Evolutionary conservation across 2,888 invertebrate species (phyloP), one percentile per base, ranked within the genome.

Genomic region (Nephrotoma guestfalica): DNA sequence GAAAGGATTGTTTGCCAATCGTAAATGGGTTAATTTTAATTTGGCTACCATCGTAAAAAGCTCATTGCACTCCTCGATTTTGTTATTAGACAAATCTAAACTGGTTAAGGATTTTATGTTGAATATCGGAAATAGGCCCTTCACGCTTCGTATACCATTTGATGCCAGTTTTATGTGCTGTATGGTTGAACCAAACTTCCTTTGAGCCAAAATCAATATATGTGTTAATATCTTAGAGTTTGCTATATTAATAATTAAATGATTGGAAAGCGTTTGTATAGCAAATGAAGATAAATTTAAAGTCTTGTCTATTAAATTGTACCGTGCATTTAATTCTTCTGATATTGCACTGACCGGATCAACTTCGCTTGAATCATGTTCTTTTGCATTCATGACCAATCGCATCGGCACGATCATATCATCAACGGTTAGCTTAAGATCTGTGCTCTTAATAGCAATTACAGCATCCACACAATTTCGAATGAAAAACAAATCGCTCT

Each of bases 391-490:
- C 86, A 87, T 86, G 43, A 57, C 71, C 1, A 86, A 71, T 6
- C 86, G 85, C 15, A 86, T 18, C 6, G 43, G 83, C 45, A 87
- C 18, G 9, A n/a, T 18, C 9, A 41, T 15, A 41, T 41, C 42
- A 84, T 84, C 84, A 2, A 84, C 13, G 7, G 6, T 41, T 84
- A 84, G 9, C 5, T 84, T 41, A 41, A 84, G 42, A 2, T 42
- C 41, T 41, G 41, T 84, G 15, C 13, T 41, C 15, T 15, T 15
- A 41, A 84, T 41, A 6, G 41, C 42, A 84, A 41, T 42, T 9
- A 87, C 5, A 43, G 84, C 85, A 15, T 87, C 87, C 43, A 57
- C 86, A 43, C 87, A 87, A 83, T 86, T 86, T 30, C 87, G 86
- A n/a, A 87, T 41, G 18, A 85, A 87, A 86, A 87, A 87, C 15